These are phyloP conservation scores for Bradypodion pumilum DNA, from an alignment of 2,797 vertebrate genomes.

Conservation along the genomic window DNA sequence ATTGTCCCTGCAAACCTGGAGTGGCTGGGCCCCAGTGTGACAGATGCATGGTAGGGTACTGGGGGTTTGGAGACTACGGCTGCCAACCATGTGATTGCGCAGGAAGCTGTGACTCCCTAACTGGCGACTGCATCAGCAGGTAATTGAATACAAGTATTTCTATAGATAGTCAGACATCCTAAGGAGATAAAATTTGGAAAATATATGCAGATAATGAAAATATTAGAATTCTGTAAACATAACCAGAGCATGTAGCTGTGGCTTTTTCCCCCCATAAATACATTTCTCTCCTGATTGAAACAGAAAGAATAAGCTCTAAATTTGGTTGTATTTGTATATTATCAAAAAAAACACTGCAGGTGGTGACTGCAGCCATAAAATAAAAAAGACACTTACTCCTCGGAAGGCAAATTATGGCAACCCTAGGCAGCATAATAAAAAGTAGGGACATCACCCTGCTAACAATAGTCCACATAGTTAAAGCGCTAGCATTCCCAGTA, in stretches of 20 bases:
- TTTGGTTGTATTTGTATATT: not conserved
- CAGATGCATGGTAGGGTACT: conserved; percentile 93
- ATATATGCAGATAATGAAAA: not conserved
- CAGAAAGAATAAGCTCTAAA: not conserved
- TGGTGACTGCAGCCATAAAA: too few species aligned
- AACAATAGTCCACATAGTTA: too few species aligned
- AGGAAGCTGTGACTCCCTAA: conserved; percentile 88
- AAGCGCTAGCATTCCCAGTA: too few species aligned
- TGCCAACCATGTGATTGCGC: conserved; percentile 92
- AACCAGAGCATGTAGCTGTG: not conserved
- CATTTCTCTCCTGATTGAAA: not conserved
- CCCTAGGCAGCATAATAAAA: too few species aligned
- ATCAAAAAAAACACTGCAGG: too few species aligned
- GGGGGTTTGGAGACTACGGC: conserved; percentile 92
- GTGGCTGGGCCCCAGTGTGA: conserved; percentile 88
- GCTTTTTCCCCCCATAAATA: not conserved
- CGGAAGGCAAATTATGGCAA: too few species aligned
- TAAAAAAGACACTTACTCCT: too few species aligned
- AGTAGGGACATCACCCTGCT: too few species aligned
- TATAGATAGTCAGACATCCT: not conserved
- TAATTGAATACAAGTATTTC: conserved; percentile 61
- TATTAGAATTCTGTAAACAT: not conserved
- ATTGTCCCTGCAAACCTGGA: conserved; percentile 94
- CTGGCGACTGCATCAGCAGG: conserved; percentile 87
- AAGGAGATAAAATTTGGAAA: not conserved